These are phyloP conservation scores for Neopipo cinnamomea DNA, from an alignment of 2,113 vertebrate genomes.

Conservation along the genomic window DNA sequence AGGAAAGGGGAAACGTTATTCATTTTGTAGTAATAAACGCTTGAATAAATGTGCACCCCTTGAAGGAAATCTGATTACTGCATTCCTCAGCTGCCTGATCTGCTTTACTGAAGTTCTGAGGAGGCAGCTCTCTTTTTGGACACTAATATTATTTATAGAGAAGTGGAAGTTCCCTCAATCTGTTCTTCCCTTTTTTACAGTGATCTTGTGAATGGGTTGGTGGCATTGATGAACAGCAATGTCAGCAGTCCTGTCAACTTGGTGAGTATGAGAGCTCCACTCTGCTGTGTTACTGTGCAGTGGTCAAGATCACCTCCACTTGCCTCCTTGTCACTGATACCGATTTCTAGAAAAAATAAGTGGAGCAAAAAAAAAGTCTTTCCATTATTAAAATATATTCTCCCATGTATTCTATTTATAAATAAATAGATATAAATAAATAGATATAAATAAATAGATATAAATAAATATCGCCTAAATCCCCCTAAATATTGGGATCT, in stretches of 20 bases:
- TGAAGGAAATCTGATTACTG: background rate
- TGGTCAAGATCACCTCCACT: background rate
- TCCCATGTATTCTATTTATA: background rate
- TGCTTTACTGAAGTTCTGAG: background rate
- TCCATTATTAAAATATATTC: background rate
- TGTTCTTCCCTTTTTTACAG: slow-evolving; percentile 69
- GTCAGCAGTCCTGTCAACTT: slow-evolving; percentile 98
- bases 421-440: too few species aligned
- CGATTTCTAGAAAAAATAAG: background rate
- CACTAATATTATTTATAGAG: background rate
- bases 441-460: too few species aligned
- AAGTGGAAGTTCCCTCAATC: background rate
- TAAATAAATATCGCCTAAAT: too few species aligned
- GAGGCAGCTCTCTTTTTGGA: background rate
- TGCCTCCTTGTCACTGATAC: background rate
- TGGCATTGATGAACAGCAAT: slow-evolving; percentile 97
- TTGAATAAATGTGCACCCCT: background rate
- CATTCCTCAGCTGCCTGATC: background rate
- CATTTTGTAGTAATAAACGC: background rate
- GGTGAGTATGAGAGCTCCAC: slow-evolving; percentile 76
- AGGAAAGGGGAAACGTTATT: background rate
- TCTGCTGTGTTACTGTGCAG: background rate
- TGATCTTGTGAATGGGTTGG: slow-evolving; percentile 95
- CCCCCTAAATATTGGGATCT: background rate
- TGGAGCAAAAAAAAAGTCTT: background rate